phyloP scores from a whole-genome alignment of 1,140 invertebrate genomes.

The Triops longicaudatus region DNA sequence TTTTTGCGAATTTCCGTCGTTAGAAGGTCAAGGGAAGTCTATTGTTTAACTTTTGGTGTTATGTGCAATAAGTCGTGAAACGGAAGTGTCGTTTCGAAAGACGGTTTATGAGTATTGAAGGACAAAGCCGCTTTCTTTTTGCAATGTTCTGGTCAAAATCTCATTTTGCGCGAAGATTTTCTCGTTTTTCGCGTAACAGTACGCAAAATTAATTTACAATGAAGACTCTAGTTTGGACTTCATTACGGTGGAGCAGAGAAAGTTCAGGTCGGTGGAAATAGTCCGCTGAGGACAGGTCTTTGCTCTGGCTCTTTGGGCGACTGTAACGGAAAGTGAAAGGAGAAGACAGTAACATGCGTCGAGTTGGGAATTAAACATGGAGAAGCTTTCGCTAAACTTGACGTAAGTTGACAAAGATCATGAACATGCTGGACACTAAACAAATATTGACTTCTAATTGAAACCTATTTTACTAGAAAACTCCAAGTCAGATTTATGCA shows the following conservation, averaged over 20 bases:
- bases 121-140: not conserved
- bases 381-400: not conserved
- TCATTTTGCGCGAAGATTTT: too few species aligned
- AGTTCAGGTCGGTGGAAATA: not conserved
- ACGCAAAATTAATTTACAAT: too few species aligned
- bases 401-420: too few species aligned
- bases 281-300: constrained; percentile 13
- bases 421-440: too few species aligned
- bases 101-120: not conserved
- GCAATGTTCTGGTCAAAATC: too few species aligned
- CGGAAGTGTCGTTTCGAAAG: not conserved
- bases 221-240: too few species aligned
- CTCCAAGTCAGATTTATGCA: too few species aligned
- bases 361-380: not conserved
- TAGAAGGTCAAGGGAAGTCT: not conserved
- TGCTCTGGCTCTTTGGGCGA: not conserved
- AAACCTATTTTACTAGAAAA: too few species aligned
- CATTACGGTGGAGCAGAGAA: not conserved
- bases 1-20: not conserved
- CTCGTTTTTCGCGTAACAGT: too few species aligned
- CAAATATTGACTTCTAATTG: too few species aligned
- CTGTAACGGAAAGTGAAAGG: constrained; percentile 8
- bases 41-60: not conserved
- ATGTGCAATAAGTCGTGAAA: not conserved
- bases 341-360: not conserved